Conservation (phyloP, 1,140 invertebrate species). For the Phthorimaea operculella region DNA sequence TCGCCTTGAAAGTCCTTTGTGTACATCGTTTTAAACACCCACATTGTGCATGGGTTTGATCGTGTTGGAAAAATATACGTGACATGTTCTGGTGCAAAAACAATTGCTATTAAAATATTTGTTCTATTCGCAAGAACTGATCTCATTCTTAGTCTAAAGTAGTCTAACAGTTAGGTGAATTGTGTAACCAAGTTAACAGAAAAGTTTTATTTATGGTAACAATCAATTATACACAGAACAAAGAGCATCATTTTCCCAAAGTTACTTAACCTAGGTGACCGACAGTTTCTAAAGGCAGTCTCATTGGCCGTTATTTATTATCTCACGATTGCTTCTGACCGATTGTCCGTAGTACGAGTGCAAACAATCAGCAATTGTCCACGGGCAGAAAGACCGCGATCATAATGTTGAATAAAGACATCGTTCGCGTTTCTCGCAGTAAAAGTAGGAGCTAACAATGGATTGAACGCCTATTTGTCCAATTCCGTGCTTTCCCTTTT, state of each 20-base stretch:
- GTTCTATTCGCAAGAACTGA: no score
- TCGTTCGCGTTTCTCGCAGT: constrained; percentile 35
- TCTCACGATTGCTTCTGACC: constrained; percentile 30
- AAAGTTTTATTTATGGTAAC: no score
- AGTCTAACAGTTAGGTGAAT: no score
- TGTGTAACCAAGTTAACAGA: no score
- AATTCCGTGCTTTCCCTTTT: constrained; percentile 47
- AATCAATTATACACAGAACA: not conserved
- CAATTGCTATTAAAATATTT: no score
- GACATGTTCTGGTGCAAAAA: no score
- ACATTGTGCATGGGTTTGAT: not conserved
- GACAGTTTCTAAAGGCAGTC: not conserved
- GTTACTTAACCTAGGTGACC: not conserved
- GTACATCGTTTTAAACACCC: not conserved
- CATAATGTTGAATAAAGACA: constrained; percentile 15
- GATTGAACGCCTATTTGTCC: constrained; percentile 28
- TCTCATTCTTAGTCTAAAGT: no score
- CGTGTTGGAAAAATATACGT: no score
- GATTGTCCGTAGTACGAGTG: constrained; percentile 30
- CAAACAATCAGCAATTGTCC: constrained; percentile 44
- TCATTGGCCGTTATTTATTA: constrained; percentile 13
- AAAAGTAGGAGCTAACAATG: constrained; percentile 43
- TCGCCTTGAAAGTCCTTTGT: constrained; percentile 26
- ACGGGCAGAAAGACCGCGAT: constrained; percentile 23
- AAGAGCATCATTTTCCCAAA: not conserved